Conservation (phyloP, 2,888 invertebrate genomes). For the Formica aserva region DNA sequence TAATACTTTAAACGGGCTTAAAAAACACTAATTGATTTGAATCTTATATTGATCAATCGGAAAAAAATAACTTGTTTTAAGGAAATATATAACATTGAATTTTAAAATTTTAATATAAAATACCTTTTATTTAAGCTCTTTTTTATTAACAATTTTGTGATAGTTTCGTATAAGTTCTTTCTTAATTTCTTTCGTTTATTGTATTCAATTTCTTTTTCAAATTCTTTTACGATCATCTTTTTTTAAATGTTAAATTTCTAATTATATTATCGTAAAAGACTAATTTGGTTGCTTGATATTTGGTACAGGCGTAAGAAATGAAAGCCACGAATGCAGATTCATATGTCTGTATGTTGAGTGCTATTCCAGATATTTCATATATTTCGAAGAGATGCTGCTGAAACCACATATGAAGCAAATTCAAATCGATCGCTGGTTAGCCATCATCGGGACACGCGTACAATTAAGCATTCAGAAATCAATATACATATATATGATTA, state of each 20-base stretch:
- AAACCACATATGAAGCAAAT: constrained; percentile 73
- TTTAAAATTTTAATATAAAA: background rate
- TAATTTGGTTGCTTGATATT: background rate
- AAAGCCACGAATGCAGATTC: background rate
- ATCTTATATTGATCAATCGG: constrained; percentile 3
- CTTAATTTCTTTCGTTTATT: background rate
- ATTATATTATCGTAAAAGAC: background rate
- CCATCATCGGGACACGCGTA: constrained; percentile 48
- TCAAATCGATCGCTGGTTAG: constrained; percentile 73
- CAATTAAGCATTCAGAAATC: constrained; percentile 8
- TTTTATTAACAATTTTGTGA: background rate
- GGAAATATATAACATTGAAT: background rate
- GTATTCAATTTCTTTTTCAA: background rate
- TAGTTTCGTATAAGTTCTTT: background rate
- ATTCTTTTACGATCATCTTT: background rate
- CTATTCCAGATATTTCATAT: background rate
- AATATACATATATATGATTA: background rate
- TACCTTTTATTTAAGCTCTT: background rate
- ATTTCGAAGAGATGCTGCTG: background rate
- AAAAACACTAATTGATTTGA: background rate
- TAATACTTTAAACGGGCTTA: background rate
- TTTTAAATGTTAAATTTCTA: background rate
- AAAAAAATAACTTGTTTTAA: background rate
- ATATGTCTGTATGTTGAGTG: background rate
- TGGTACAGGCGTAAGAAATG: background rate